Base-by-base conservation (phyloP, 2,113 vertebrate genomes). In the Pomatostomus ruficeps region DNA sequence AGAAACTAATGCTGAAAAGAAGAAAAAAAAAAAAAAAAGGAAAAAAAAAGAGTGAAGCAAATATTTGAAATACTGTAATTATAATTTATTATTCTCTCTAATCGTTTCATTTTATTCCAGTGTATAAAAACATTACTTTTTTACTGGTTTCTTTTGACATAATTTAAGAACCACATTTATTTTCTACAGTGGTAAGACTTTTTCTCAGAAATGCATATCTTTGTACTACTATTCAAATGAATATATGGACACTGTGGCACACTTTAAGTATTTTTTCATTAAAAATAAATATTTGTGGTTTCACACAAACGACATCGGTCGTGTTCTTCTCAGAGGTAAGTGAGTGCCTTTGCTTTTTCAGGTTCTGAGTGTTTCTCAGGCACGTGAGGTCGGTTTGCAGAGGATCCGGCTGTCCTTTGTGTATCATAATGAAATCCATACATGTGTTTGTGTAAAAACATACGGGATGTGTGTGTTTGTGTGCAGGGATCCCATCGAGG, bases 211-310 rank as follows among this genome's bases (percentile, higher is more conserved):
- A 96, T 95, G 40, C 96, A 93, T 97, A 97, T 97, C 97, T 98
- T 98, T 98, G 96, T 98, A 98, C 97, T 97, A 97, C 97, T 97
- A 95, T 96, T 96, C 97, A 97, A 93, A 97, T 96, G 97, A 98
- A 97, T 97, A 95, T 96, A 96, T 93, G 97, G 91, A 98, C 97
- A 97, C 97, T 97, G 95, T 97, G 97, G 97, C 95, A 95, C 97
- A 97, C 93, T 97, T 96, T 90, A 96, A 96, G 96, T 97, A 95
- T 97, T 98, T 97, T 98, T 98, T 98, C 98, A 98, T 97, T 97
- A 97, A 97, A 96, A 98, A 98, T 97, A 98, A 98, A 98, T 97
- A 93, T 89, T 97, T 98, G 91, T 98, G 96, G 96, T 97, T 98
- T 98, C 97, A 98, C 95, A 98, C 91, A 97, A 93, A 95, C 45